Conservation (phyloP, 2,888 invertebrate genomes). For the Nezara viridula region DNA sequence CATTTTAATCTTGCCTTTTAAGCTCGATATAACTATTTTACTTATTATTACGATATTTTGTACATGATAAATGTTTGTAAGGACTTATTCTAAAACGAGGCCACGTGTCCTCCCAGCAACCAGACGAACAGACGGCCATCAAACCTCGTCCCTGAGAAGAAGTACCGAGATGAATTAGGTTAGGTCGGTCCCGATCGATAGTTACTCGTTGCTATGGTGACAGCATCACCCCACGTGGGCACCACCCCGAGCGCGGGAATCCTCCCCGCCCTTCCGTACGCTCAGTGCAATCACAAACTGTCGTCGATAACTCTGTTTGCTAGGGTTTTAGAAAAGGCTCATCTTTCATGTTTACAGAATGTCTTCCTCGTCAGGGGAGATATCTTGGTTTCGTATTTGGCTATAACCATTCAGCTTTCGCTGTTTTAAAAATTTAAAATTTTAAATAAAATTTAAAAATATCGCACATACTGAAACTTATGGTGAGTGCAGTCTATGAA, state of each 20-base stretch:
- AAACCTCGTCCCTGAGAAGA: conserved; percentile 39
- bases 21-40: too few relatives aligned
- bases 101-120: too few relatives aligned
- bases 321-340: conserved; percentile 10
- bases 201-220: conserved; percentile 1
- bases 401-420: background rate
- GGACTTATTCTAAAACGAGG: too few relatives aligned
- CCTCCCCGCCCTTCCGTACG: conserved; percentile 1
- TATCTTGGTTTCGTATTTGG: background rate
- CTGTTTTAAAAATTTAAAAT: too few relatives aligned
- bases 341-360: background rate
- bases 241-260: conserved; percentile 19
- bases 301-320: conserved; percentile 10
- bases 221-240: conserved; percentile 56
- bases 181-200: conserved; percentile 54
- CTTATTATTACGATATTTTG: too few relatives aligned
- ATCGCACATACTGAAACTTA: too few relatives aligned
- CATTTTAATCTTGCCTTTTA: too few relatives aligned
- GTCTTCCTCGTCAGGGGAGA: background rate
- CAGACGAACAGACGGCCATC: background rate
- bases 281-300: background rate
- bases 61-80: too few relatives aligned
- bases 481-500: too few relatives aligned
- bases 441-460: too few relatives aligned
- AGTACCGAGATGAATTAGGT: conserved; percentile 45